Base-by-base conservation (phyloP, 2,888 invertebrate species). In the Creontiades dilutus region DNA sequence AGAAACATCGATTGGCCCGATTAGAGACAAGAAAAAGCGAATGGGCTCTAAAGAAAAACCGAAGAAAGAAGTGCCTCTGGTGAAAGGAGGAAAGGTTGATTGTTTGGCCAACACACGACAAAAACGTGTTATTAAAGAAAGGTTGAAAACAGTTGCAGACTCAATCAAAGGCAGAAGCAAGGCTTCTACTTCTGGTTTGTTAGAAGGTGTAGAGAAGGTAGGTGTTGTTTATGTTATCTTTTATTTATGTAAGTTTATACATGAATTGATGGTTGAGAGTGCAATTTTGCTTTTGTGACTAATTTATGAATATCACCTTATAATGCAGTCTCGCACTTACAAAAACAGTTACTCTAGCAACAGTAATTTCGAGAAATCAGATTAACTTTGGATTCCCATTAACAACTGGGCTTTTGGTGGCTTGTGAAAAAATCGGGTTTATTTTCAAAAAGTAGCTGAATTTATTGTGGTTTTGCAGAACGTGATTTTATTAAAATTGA, bases 31-130 rank as follows among this genome's bases (percentile, higher is more conserved):
- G 57, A 91, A 91, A 61, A 90, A 89, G 46, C 57, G 90, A 7
- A 28, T 91, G 12, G 86, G 89, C 76, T 55, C 89, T 2, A 55
- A 90, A 19, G 55, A 55, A 16, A 61, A 78, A 76, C 82, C 28
- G 92, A 75, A 91, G 93, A 91, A 92, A 90, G 93, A 93, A 93
- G 93, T 91, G 93, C 90, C 86, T 93, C 91, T 93, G 93, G 92
- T 93, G 93, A 91, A 94, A 93, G 91, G 80, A 37, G 89, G 82
- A 1, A 57, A 90, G 88, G 47, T 61, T 89, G 82, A 89, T 90
- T 81, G 82, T 76, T 23, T 89, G 4, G 89, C 89, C 23, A 89
- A 81, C 19, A 91, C 90, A 2, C 80, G 92, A 78, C 92, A 92
- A 89, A 92, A 91, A 81, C 91, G 92, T 85, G 85, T 91, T 19